Conservation (phyloP, 2,888 invertebrate species). For the Archaeoteleia sp. region DNA sequence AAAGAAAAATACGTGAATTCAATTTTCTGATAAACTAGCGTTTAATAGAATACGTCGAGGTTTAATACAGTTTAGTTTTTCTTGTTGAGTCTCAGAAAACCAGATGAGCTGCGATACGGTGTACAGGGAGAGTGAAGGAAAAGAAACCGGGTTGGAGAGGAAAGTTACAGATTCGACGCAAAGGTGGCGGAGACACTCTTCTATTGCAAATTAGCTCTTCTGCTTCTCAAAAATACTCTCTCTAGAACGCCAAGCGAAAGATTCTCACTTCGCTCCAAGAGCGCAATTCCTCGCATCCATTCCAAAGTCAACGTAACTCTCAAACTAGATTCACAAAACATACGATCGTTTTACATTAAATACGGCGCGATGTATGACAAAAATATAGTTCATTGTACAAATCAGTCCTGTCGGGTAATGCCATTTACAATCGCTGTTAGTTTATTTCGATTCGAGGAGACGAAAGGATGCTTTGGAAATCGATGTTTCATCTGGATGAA, state of each 20-base stretch:
- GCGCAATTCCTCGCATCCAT: slow-evolving; percentile 12
- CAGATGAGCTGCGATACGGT: slow-evolving; percentile 62
- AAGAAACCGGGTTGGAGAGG: slow-evolving; percentile 42
- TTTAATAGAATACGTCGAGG: slow-evolving; percentile 70
- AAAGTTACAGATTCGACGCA: slow-evolving; percentile 45
- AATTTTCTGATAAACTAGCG: slow-evolving; percentile 70
- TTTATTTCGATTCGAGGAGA: no score
- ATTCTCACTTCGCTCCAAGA: slow-evolving; percentile 4
- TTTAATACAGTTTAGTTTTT: slow-evolving; percentile 66
- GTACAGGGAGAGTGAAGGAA: slow-evolving; percentile 53
- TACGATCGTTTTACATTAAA: no score
- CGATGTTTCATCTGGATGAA: slow-evolving; percentile 33
- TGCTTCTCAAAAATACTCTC: slow-evolving; percentile 39
- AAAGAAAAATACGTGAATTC: slow-evolving; percentile 54
- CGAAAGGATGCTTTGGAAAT: no score
- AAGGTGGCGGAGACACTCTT: slow-evolving; percentile 45
- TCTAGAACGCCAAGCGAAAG: slow-evolving; percentile 49
- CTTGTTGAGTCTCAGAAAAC: slow-evolving; percentile 59
- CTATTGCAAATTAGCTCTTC: slow-evolving; percentile 45
- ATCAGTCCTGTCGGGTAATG: no score
- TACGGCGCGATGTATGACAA: no score
- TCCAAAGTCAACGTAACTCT: background rate
- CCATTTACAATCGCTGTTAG: no score
- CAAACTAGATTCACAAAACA: no score
- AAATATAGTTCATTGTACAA: no score